These are phyloP conservation scores for Malacoraja senta DNA, from an alignment of 2,797 vertebrate genomes.

Conservation along the genomic window DNA sequence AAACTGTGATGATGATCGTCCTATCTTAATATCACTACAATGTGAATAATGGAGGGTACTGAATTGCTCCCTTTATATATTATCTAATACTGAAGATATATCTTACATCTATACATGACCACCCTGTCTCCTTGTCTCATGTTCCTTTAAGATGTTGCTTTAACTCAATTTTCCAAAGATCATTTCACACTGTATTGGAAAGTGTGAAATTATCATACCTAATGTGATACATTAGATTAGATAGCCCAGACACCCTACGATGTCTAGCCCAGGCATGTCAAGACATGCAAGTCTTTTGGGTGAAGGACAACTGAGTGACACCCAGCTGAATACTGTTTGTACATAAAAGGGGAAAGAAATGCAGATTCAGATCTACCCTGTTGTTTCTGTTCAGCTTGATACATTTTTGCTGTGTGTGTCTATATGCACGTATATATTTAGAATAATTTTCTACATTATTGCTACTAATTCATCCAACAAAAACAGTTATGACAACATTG, in stretches of 20 bases:
- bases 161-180: not conserved
- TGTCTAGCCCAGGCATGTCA: no score
- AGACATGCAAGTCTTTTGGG: not conserved
- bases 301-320: not conserved
- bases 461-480: slow-evolving; percentile 30
- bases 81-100: not conserved
- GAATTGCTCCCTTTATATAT: not conserved
- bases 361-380: not conserved
- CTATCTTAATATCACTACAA: not conserved
- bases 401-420: slow-evolving; percentile 12
- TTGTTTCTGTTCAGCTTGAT: slow-evolving; percentile 19
- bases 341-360: not conserved
- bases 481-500: slow-evolving; percentile 28
- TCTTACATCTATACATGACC: not conserved
- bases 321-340: not conserved
- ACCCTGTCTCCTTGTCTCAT: not conserved
- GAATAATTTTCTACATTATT: slow-evolving; percentile 15
- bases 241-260: no score
- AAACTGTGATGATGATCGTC: not conserved
- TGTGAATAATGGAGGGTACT: not conserved
- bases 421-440: slow-evolving; percentile 29
- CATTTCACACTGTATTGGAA: not conserved
- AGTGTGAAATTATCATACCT: not conserved
- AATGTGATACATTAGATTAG: slow-evolving; percentile 33
- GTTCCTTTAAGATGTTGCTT: not conserved